phyloP scores from a whole-genome alignment of 2,797 vertebrate species.

The Sebastes cheni region DNA sequence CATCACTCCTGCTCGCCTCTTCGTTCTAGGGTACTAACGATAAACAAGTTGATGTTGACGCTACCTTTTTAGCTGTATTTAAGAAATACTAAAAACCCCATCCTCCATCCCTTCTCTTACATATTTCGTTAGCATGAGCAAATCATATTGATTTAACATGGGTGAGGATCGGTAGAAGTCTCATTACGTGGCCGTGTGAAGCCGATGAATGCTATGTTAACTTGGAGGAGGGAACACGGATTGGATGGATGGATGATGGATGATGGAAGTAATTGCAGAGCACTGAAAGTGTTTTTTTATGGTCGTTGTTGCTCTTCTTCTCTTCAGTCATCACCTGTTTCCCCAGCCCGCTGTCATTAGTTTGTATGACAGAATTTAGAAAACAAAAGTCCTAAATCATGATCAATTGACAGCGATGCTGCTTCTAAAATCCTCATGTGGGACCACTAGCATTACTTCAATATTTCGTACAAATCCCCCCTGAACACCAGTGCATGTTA shows the following conservation, averaged over 20 bases:
- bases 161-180: constrained; percentile 17
- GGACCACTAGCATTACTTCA: neutral
- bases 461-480: constrained; percentile 10
- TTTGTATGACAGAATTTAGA: constrained; percentile 31
- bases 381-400: constrained; percentile 6
- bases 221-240: neutral
- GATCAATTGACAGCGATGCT: constrained; percentile 8
- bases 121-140: constrained; percentile 46
- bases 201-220: constrained; percentile 9
- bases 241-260: neutral
- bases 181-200: constrained; percentile 14
- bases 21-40: constrained; percentile 26
- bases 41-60: constrained; percentile 29
- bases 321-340: constrained; percentile 7
- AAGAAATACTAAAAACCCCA: constrained; percentile 6
- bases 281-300: neutral
- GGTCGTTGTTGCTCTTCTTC: neutral
- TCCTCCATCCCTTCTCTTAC: constrained; percentile 14
- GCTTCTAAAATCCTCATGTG: constrained; percentile 6
- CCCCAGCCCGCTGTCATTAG: neutral
- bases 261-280: neutral
- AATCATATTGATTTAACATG: constrained; percentile 67
- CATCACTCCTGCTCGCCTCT: constrained; percentile 17
- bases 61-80: constrained; percentile 42
- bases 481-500: neutral